A percentile compares a stretch with the other conserved stretches of the same genome.
These are phyloP conservation scores for Entomyzon cyanotis DNA, from an alignment of 2,113 vertebrate genomes.

Conservation along the genomic window DNA sequence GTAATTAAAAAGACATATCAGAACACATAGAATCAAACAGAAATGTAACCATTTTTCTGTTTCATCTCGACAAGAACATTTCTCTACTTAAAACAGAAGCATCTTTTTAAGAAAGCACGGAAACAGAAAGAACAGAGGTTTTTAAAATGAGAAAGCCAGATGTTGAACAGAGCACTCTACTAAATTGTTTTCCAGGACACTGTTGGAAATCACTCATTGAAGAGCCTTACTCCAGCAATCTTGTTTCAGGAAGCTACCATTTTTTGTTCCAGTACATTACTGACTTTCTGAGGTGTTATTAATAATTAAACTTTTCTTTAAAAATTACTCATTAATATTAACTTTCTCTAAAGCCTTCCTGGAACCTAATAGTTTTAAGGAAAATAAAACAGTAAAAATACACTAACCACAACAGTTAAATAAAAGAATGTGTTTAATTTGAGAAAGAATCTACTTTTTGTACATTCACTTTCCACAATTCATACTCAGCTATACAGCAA, in stretches of 20 bases:
- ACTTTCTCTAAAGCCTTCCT: slow-evolving; percentile 47
- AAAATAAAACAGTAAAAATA: slow-evolving; percentile 21
- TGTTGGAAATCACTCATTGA: neutral
- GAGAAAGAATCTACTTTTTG: slow-evolving; percentile 7
- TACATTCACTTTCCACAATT: slow-evolving; percentile 9
- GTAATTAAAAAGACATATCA: neutral
- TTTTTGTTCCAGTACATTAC: slow-evolving; percentile 23
- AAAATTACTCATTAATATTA: slow-evolving; percentile 56
- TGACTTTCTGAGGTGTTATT: slow-evolving; percentile 19
- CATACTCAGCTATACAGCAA: neutral
- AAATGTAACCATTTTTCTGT: neutral
- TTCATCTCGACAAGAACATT: neutral
- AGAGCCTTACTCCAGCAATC: neutral
- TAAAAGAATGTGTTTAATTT: slow-evolving; percentile 20
- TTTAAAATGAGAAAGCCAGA: neutral
- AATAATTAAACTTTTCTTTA: slow-evolving; percentile 53
- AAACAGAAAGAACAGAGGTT: neutral
- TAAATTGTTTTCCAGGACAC: neutral
- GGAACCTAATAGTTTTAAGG: slow-evolving; percentile 27
- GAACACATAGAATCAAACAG: neutral
- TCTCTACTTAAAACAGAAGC: neutral
- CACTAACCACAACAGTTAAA: slow-evolving; percentile 9
- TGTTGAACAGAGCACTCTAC: neutral
- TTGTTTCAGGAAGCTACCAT: neutral
- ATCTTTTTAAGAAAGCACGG: neutral